Conservation (phyloP, 2,888 invertebrate species). For the Amaurobius ferox region DNA sequence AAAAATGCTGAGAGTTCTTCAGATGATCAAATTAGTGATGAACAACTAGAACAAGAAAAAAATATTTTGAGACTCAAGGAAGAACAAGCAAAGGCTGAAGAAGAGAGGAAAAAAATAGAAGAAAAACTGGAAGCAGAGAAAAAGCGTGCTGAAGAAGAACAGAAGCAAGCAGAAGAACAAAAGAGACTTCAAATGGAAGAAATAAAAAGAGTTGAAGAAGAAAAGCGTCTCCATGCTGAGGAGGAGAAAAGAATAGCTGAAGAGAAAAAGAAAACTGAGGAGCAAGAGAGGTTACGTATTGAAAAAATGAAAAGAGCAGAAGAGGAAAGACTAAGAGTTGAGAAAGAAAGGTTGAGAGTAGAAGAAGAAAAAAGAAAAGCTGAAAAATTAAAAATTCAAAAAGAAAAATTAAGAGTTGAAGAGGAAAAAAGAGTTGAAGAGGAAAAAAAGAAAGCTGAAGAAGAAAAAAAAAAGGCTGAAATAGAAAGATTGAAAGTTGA, state of each 20-base stretch:
- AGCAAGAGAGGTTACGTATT: not conserved
- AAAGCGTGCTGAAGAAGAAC: slow-evolving; percentile 19
- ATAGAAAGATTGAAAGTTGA: not conserved
- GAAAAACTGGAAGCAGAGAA: slow-evolving; percentile 11
- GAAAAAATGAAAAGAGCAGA: not conserved
- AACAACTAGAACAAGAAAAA: not conserved
- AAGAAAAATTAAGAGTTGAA: slow-evolving; percentile 4
- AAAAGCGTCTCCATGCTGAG: not conserved
- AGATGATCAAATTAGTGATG: not conserved
- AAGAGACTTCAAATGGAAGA: not conserved
- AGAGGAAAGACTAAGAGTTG: not conserved
- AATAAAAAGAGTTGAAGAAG: not conserved
- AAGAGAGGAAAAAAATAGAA: slow-evolving; percentile 17
- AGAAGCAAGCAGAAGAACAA: not conserved
- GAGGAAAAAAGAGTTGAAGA: not conserved
- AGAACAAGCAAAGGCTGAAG: not conserved
- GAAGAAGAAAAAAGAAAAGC: not conserved
- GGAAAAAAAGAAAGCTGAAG: slow-evolving; percentile 3
- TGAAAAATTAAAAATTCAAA: not conserved
- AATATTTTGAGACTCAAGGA: no score
- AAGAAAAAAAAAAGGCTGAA: slow-evolving; percentile 2
- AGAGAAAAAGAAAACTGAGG: not conserved
- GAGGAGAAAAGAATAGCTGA: not conserved
- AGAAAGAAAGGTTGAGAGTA: not conserved
- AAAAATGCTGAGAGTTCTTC: no score